phyloP scores from a whole-genome alignment of 30 jellyfish, hydroid and myxozoan genomes.

The Rhopilema esculentum region DNA sequence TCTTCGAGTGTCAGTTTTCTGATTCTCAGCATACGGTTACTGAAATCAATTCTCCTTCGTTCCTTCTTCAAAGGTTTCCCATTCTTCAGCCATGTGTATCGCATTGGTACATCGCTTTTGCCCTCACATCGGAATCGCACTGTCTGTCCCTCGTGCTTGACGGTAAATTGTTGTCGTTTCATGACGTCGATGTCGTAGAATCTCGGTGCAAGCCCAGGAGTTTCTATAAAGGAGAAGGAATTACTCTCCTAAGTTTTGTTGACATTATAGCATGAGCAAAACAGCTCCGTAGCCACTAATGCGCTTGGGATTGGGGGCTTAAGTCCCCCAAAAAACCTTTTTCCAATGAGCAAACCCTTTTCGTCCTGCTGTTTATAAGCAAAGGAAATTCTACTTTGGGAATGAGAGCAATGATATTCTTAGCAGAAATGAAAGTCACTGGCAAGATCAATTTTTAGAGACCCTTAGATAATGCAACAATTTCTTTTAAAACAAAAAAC shows the following conservation, averaged over 20 bases:
- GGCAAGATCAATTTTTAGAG: too few relatives aligned
- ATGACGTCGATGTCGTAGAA: constrained; percentile 76
- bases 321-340: too few relatives aligned
- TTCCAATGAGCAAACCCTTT: too few relatives aligned
- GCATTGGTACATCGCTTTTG: constrained; percentile 60
- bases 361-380: too few relatives aligned
- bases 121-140: constrained; percentile 82
- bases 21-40: constrained; percentile 14
- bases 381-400: too few relatives aligned
- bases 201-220: constrained; percentile 64
- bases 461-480: too few relatives aligned
- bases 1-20: constrained; percentile 41
- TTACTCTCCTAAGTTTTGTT: background rate
- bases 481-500: too few relatives aligned
- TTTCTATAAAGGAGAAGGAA: background rate
- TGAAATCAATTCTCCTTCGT: constrained; percentile 29
- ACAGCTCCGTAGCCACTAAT: too few relatives aligned
- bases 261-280: too few relatives aligned
- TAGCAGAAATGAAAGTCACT: too few relatives aligned
- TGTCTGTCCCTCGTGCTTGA: constrained; percentile 65
- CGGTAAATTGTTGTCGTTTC: constrained; percentile 66
- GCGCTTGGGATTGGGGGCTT: too few relatives aligned
- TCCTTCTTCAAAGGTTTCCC: constrained; percentile 66
- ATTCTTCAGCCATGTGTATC: constrained; percentile 80
- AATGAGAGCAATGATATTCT: too few relatives aligned